phyloP scores from a whole-genome alignment of 2,113 vertebrate genomes.

The Dolichotis patagonum region DNA sequence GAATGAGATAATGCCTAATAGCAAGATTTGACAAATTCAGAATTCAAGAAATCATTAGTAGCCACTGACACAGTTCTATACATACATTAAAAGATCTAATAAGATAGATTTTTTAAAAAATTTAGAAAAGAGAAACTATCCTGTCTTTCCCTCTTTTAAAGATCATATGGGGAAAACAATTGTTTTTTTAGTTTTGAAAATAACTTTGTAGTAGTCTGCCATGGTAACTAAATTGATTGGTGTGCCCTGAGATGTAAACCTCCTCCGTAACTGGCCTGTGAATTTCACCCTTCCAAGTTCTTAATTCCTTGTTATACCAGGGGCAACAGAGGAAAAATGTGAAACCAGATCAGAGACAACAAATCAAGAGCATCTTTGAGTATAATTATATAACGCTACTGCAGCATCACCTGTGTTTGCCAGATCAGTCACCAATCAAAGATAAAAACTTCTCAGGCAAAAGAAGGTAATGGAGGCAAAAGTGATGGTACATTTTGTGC shows the following conservation, averaged over 20 bases:
- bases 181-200: constrained; percentile 44
- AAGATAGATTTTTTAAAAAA: constrained; percentile 48
- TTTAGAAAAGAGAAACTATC: constrained; percentile 20
- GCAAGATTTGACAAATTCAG: background rate
- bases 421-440: constrained; percentile 77
- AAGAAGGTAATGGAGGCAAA: constrained; percentile 76
- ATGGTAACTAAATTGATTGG: constrained; percentile 31
- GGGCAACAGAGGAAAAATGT: constrained; percentile 75
- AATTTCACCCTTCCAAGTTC: constrained; percentile 74
- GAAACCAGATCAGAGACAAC: constrained; percentile 79
- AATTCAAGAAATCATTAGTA: constrained; percentile 54
- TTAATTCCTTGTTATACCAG: constrained; percentile 80
- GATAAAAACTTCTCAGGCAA: constrained; percentile 74
- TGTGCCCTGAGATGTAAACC: constrained; percentile 62
- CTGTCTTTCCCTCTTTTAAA: constrained; percentile 58
- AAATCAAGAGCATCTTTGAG: constrained; percentile 74
- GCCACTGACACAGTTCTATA: constrained; percentile 51
- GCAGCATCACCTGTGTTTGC: constrained; percentile 70
- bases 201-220: constrained; percentile 45
- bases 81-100: constrained; percentile 27
- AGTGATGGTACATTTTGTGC: constrained; percentile 51
- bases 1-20: constrained; percentile 7
- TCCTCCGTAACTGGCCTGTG: constrained; percentile 69
- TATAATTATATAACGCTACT: constrained; percentile 72
- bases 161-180: constrained; percentile 28